Conservation (phyloP, 2,888 invertebrate genomes). For the Antheraea yamamai region DNA sequence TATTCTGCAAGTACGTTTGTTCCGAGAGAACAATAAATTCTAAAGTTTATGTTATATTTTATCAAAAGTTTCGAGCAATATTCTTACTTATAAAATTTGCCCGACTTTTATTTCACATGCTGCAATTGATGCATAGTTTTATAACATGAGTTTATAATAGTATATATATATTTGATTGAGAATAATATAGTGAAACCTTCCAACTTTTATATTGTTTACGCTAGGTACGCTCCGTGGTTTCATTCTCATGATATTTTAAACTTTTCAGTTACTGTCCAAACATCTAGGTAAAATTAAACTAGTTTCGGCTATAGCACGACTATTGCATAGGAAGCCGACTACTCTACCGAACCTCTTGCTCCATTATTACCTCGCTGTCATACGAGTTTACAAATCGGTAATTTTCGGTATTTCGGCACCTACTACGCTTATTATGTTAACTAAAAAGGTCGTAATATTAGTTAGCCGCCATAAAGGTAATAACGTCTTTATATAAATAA, state of each 20-base stretch:
- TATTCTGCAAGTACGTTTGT: constrained; percentile 29
- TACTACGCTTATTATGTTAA: too few species aligned
- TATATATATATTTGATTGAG: background rate
- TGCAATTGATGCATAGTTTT: background rate
- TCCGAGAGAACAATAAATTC: constrained; percentile 27
- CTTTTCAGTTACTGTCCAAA: too few species aligned
- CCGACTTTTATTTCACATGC: background rate
- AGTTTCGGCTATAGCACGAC: too few species aligned
- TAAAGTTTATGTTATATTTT: constrained; percentile 25
- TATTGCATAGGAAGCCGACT: too few species aligned
- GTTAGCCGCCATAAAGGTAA: too few species aligned
- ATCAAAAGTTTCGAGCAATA: constrained; percentile 17
- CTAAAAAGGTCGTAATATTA: too few species aligned
- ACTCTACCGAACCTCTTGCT: too few species aligned
- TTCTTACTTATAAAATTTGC: constrained; percentile 16
- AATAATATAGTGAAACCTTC: background rate
- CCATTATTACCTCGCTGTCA: too few species aligned
- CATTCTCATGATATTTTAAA: too few species aligned
- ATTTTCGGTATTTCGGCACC: too few species aligned
- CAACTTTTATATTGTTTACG: background rate
- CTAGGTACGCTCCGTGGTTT: background rate
- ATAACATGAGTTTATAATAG: background rate
- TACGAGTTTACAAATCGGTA: too few species aligned
- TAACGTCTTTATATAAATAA: too few species aligned
- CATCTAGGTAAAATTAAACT: background rate